These are phyloP conservation scores for Lutraria rhynchaena DNA, from an alignment of 1,140 invertebrate species.

Conservation along the genomic window DNA sequence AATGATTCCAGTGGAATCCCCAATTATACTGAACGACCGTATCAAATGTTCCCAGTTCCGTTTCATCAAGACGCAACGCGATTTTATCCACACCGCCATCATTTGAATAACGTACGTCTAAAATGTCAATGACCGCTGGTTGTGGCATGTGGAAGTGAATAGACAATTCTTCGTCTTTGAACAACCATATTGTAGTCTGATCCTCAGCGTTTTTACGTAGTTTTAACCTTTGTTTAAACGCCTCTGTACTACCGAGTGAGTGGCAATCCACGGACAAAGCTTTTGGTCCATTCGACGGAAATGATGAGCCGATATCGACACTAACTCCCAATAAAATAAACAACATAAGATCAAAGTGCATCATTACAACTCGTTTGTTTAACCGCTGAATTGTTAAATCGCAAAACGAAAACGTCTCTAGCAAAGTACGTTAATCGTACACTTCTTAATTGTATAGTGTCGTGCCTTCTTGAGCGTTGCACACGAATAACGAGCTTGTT, in stretches of 20 bases:
- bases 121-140: conserved; percentile 35
- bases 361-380: too few species aligned
- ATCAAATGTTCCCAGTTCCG: conserved; percentile 29
- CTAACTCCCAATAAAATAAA: too few species aligned
- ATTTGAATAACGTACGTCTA: conserved; percentile 62
- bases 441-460: too few species aligned
- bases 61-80: conserved; percentile 41
- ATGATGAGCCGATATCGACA: too few species aligned
- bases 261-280: conserved; percentile 33
- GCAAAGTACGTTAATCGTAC: too few species aligned
- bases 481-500: too few species aligned
- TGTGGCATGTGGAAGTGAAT: conserved; percentile 56
- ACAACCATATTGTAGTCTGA: conserved; percentile 52
- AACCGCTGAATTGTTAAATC: too few species aligned
- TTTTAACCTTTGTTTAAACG: conserved; percentile 42
- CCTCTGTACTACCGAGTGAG: conserved; percentile 8
- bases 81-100: conserved; percentile 60
- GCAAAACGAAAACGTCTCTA: too few species aligned
- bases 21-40: conserved; percentile 10
- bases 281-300: conserved; percentile 25
- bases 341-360: too few species aligned
- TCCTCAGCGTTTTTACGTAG: conserved; percentile 44
- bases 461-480: too few species aligned
- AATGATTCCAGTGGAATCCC: conserved; percentile 53
- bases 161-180: conserved; percentile 37